A percentile compares a stretch with the other conserved stretches of the same genome.
phyloP scores from a whole-genome alignment of 53 echinoderm and acorn worm species.

The Echinometra lucunter region DNA sequence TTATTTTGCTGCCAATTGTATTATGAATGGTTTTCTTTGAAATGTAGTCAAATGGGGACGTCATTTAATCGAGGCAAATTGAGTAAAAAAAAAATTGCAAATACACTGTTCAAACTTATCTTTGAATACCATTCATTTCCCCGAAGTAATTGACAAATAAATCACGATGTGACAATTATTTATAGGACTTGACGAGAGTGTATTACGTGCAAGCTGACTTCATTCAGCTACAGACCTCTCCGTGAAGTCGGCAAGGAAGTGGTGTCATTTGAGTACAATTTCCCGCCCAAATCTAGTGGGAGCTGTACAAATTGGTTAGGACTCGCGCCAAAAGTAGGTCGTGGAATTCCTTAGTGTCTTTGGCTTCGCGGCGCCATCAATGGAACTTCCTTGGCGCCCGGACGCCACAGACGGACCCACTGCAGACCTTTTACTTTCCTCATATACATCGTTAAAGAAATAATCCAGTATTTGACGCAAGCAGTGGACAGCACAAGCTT shows the following conservation, averaged over 20 bases:
- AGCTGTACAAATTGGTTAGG: slow-evolving; percentile 17
- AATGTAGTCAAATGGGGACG: neutral
- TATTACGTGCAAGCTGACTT: neutral
- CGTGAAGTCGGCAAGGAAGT: neutral
- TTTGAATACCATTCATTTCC: neutral
- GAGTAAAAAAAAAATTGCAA: neutral
- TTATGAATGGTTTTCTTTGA: neutral
- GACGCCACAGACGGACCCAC: neutral
- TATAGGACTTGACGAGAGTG: neutral
- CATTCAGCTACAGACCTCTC: neutral
- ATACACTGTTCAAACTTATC: neutral
- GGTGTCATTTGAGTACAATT: slow-evolving; percentile 11
- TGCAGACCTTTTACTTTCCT: neutral
- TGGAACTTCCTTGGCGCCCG: neutral
- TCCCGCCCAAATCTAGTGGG: slow-evolving; percentile 30
- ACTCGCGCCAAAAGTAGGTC: slow-evolving; percentile 38
- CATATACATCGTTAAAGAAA: too few species aligned
- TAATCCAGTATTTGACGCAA: too few species aligned
- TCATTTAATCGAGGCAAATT: neutral
- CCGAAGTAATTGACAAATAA: neutral
- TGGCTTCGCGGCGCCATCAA: neutral
- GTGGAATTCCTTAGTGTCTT: slow-evolving; percentile 6
- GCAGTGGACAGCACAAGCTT: too few species aligned
- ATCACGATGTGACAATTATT: neutral
- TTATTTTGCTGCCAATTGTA: neutral